phyloP scores from a whole-genome alignment of 53 echinoderm and acorn worm species.

The Hippasteria phrygiana region DNA sequence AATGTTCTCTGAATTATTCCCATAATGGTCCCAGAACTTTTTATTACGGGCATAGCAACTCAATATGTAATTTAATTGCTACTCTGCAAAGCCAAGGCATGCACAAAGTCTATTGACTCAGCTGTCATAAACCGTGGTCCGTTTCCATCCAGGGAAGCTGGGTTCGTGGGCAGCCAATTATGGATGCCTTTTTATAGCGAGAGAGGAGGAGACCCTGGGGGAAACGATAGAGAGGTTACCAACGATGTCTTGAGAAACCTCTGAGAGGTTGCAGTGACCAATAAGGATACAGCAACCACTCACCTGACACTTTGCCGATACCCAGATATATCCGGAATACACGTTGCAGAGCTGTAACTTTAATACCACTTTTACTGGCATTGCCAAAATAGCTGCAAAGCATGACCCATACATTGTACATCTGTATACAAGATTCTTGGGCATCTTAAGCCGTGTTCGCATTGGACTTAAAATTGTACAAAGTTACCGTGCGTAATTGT shows the following conservation, averaged over 20 bases:
- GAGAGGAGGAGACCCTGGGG: background rate
- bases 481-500: too few relatives aligned
- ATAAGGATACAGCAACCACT: background rate
- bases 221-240: background rate
- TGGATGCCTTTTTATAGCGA: background rate
- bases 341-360: too few relatives aligned
- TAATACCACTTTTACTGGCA: too few relatives aligned
- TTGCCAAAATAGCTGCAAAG: too few relatives aligned
- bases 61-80: conserved; percentile 20
- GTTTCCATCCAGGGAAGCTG: background rate
- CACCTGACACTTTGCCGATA: too few relatives aligned
- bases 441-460: too few relatives aligned
- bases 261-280: background rate
- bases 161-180: background rate
- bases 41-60: background rate
- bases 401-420: too few relatives aligned
- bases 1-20: background rate
- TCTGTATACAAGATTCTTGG: too few relatives aligned
- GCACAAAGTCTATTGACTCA: conserved; percentile 11
- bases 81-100: background rate
- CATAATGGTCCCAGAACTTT: background rate
- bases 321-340: too few relatives aligned
- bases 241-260: conserved; percentile 16
- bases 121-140: conserved; percentile 2
- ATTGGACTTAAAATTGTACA: too few relatives aligned